Evolutionary conservation across 1,140 invertebrate genomes (phyloP).

Genomic region (Plodia interpunctella): DNA sequence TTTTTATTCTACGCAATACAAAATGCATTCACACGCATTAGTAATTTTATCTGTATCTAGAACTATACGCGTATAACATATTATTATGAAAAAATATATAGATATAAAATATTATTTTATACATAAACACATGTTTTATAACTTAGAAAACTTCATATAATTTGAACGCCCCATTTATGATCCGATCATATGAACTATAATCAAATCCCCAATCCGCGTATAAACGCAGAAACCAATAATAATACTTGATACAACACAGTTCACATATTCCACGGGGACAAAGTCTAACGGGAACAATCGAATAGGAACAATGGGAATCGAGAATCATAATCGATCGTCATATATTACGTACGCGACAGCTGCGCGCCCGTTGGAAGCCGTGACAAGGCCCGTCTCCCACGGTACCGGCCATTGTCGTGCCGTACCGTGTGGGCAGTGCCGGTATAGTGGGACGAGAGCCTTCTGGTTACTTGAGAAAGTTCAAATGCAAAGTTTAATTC

Average conservation of each 20-base stretch:
- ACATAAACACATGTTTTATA: too few species aligned
- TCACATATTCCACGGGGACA: slow-evolving; percentile 28
- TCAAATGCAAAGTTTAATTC: not conserved
- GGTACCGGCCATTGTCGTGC: slow-evolving; percentile 19
- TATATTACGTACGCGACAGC: slow-evolving; percentile 61
- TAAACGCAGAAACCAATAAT: slow-evolving; percentile 28
- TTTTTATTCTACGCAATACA: too few species aligned
- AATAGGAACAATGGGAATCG: slow-evolving; percentile 51
- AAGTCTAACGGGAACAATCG: slow-evolving; percentile 41
- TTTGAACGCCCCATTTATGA: too few species aligned
- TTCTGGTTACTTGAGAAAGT: not conserved
- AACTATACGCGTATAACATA: too few species aligned
- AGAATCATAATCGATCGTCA: slow-evolving; percentile 60
- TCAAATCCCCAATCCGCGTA: not conserved
- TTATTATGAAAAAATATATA: too few species aligned
- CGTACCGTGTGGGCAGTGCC: not conserved
- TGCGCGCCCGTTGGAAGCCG: slow-evolving; percentile 37
- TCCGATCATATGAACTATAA: not conserved
- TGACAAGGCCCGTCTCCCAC: slow-evolving; percentile 53
- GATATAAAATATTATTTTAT: too few species aligned
- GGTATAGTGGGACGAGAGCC: not conserved
- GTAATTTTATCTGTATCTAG: too few species aligned
- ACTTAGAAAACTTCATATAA: too few species aligned
- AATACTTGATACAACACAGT: slow-evolving; percentile 30
- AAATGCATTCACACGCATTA: too few species aligned